These are phyloP conservation scores for Sarcophaga carnaria DNA, from an alignment of 2,888 invertebrate genomes.

Conservation along the genomic window DNA sequence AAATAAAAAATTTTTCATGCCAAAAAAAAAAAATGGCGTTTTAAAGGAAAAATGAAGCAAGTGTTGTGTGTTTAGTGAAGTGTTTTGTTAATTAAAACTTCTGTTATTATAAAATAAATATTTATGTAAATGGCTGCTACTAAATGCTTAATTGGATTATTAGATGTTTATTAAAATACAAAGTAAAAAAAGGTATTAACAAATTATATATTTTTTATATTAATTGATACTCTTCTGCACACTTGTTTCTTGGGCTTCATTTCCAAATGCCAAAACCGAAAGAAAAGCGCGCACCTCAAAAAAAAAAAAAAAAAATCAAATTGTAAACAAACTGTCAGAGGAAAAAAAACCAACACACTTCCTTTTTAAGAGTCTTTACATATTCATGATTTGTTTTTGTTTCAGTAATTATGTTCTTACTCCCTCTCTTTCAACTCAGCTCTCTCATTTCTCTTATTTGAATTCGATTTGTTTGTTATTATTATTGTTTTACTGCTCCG, in stretches of 20 bases:
- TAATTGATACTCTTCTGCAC: too few species aligned
- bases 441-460: background rate
- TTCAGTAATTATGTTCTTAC: background rate
- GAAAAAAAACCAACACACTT: background rate
- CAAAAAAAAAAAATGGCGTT: background rate
- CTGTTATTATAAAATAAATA: background rate
- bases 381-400: background rate
- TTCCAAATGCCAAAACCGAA: too few species aligned
- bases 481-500: background rate
- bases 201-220: background rate
- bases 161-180: background rate
- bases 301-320: background rate
- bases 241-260: too few species aligned
- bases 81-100: slow-evolving; percentile 18
- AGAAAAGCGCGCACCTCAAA: background rate
- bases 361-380: background rate
- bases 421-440: background rate
- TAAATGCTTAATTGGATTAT: background rate
- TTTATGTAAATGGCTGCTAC: background rate
- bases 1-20: background rate
- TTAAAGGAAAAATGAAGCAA: slow-evolving; percentile 4
- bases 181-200: background rate
- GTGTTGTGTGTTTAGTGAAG: slow-evolving; percentile 28
- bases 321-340: background rate
- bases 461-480: slow-evolving; percentile 9